Conservation (phyloP, 2,797 vertebrate species). For the Onychomys leucogaster region DNA sequence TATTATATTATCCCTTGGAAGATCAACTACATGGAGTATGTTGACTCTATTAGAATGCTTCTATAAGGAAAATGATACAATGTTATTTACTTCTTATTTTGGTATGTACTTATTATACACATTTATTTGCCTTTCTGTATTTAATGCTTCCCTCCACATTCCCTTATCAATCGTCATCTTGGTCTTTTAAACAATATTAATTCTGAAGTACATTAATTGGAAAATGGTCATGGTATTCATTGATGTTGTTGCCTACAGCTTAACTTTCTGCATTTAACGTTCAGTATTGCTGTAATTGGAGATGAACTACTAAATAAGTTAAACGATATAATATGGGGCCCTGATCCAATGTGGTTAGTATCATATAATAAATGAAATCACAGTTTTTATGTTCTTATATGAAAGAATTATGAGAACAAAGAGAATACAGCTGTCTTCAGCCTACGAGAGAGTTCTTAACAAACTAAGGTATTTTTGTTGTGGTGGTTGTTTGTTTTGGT, state of each 20-base stretch:
- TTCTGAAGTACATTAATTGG: not conserved
- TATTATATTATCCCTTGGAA: not conserved
- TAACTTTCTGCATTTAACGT: not conserved
- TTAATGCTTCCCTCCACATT: not conserved
- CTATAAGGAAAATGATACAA: accelerated
- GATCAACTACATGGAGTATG: not conserved
- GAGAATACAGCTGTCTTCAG: not conserved
- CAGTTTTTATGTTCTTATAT: not conserved
- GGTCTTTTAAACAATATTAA: not conserved
- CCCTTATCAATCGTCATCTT: too few species aligned
- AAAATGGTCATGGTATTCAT: not conserved
- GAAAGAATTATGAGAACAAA: not conserved
- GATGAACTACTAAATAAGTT: not conserved
- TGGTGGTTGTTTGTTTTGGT: not conserved
- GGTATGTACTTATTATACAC: not conserved
- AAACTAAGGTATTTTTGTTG: not conserved
- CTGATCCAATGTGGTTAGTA: not conserved
- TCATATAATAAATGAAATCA: not conserved
- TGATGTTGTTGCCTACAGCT: not conserved
- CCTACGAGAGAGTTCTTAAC: not conserved
- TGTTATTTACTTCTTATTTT: not conserved
- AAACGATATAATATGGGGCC: not conserved
- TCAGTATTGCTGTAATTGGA: not conserved
- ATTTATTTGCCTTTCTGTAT: not conserved
- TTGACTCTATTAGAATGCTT: not conserved